These are phyloP conservation scores for Arvicola amphibius DNA, from an alignment of 2,797 vertebrate species.

Conservation along the genomic window DNA sequence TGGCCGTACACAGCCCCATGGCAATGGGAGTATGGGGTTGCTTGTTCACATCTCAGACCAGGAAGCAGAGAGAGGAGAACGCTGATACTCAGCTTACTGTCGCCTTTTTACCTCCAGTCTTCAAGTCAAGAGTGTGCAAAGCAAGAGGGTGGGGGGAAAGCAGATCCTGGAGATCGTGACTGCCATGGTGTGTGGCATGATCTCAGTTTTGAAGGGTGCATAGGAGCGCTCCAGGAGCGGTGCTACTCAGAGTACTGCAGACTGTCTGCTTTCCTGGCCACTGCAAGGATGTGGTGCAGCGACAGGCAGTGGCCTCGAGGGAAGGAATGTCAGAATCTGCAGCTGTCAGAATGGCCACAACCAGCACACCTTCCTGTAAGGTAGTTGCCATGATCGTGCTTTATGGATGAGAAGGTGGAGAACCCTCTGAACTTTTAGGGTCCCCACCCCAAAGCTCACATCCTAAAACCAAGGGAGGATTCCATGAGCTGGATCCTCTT, in stretches of 20 bases:
- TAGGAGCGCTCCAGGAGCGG: neutral
- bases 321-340: neutral
- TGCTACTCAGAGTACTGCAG: neutral
- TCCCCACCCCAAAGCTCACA: neutral
- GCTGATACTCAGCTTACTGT: neutral
- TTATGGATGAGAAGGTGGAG: no score
- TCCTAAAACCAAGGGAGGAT: neutral
- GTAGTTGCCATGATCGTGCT: rapidly evolving
- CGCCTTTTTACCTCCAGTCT: neutral
- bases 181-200: neutral
- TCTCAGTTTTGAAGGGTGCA: neutral
- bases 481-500: neutral
- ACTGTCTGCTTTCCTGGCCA: no score
- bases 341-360: neutral
- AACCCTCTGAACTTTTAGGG: no score
- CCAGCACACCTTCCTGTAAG: rapidly evolving
- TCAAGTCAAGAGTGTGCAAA: neutral
- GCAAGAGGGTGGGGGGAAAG: neutral
- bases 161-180: no score
- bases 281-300: neutral
- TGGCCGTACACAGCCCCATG: neutral
- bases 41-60: neutral
- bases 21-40: neutral
- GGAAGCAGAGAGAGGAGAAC: no score
- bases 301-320: neutral